Evolutionary conservation across 2,888 invertebrate species (phyloP).

Genomic region (Dasysyrphus tricinctus): DNA sequence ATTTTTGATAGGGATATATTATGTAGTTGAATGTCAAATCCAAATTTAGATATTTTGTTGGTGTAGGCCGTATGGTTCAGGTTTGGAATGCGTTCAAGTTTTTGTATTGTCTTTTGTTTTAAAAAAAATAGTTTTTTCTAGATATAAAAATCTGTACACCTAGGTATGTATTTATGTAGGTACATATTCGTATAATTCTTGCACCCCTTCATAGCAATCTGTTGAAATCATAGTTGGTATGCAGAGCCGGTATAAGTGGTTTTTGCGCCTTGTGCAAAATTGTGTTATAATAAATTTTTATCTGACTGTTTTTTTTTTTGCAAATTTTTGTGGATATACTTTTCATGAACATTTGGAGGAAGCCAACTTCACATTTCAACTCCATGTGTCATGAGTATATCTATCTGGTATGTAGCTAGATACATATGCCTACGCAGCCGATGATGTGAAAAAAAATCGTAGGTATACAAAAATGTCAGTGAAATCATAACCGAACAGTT

Average conservation of each 20-base stretch:
- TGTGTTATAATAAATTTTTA: not conserved
- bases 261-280: constrained; percentile 14
- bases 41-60: constrained; percentile 42
- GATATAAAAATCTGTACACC: not conserved
- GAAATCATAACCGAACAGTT: no score
- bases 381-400: no score
- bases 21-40: constrained; percentile 41
- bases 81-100: constrained; percentile 3
- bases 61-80: not conserved
- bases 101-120: not conserved
- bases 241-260: constrained; percentile 5
- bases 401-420: no score
- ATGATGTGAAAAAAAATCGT: no score
- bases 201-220: constrained; percentile 15
- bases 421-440: no score
- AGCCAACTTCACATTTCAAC: not conserved
- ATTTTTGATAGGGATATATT: constrained; percentile 2
- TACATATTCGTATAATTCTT: not conserved
- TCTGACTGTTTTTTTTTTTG: not conserved
- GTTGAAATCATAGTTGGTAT: constrained; percentile 31
- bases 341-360: not conserved
- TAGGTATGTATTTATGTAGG: not conserved
- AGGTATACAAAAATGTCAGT: no score
- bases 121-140: not conserved
- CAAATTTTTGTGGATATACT: no score